phyloP scores from a whole-genome alignment of 2,888 invertebrate genomes.

The Trichogramma evanescens region DNA sequence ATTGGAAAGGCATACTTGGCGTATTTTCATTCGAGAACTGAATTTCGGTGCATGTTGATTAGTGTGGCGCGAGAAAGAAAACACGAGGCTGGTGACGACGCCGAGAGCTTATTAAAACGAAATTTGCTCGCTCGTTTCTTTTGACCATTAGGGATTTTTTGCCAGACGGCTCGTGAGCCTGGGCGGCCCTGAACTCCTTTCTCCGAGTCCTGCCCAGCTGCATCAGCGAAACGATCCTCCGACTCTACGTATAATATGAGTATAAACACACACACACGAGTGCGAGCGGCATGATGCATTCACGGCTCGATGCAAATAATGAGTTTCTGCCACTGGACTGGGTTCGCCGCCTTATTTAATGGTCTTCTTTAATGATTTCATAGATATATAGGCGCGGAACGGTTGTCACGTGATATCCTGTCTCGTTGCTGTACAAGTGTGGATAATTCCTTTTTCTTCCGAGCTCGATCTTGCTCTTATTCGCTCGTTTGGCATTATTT shows the following conservation, averaged over 20 bases:
- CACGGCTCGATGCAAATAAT: too few species aligned
- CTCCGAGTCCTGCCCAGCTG: not conserved
- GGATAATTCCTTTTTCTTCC: too few species aligned
- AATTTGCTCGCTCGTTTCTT: conserved; percentile 16
- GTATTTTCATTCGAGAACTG: not conserved
- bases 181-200: not conserved
- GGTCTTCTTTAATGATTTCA: too few species aligned
- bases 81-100: not conserved
- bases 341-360: too few species aligned
- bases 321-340: too few species aligned
- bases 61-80: not conserved
- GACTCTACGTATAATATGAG: not conserved
- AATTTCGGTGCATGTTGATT: conserved; percentile 16
- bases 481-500: too few species aligned
- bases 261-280: not conserved
- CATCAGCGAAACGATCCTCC: not conserved
- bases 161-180: not conserved
- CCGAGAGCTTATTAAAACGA: conserved; percentile 11
- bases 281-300: too few species aligned
- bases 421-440: too few species aligned
- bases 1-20: too few species aligned
- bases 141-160: conserved; percentile 14
- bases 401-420: too few species aligned
- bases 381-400: too few species aligned
- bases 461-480: too few species aligned